These are phyloP conservation scores for Ciconia nigra DNA, from an alignment of 2,797 vertebrate species.

Conservation along the genomic window DNA sequence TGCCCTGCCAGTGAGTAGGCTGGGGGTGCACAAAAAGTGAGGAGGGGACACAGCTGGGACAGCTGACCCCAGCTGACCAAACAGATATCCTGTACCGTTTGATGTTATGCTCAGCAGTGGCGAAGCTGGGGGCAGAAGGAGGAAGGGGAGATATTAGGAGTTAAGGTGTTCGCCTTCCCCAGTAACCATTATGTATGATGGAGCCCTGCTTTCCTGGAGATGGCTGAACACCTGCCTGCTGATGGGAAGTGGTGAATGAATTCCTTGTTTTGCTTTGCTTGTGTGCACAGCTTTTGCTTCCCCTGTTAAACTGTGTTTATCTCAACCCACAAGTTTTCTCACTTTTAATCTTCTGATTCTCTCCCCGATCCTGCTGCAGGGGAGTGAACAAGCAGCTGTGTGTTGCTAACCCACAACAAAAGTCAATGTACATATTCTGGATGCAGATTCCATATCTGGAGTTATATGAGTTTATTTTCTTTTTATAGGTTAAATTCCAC, in stretches of 20 bases:
- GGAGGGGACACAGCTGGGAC: neutral
- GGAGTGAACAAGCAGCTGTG: neutral
- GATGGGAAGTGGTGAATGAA: neutral
- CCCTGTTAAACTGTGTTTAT: neutral
- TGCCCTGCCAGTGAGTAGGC: rapidly evolving
- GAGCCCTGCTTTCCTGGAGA: neutral
- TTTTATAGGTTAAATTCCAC: neutral
- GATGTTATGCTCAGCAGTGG: neutral
- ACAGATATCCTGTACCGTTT: neutral
- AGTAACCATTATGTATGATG: neutral
- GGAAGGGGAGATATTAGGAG: neutral
- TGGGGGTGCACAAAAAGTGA: neutral
- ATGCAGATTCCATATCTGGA: neutral
- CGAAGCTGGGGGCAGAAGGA: neutral
- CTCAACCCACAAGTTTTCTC: rapidly evolving
- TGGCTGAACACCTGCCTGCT: neutral
- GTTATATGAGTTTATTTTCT: neutral
- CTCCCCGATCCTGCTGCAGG: rapidly evolving
- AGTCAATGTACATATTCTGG: neutral
- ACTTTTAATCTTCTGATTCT: neutral
- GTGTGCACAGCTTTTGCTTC: neutral
- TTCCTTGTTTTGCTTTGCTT: neutral
- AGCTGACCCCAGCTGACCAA: neutral
- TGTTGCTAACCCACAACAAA: neutral
- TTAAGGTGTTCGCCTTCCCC: neutral